Evolutionary conservation across 2,113 vertebrate species (phyloP).

Genomic region (Corvus cornix): DNA sequence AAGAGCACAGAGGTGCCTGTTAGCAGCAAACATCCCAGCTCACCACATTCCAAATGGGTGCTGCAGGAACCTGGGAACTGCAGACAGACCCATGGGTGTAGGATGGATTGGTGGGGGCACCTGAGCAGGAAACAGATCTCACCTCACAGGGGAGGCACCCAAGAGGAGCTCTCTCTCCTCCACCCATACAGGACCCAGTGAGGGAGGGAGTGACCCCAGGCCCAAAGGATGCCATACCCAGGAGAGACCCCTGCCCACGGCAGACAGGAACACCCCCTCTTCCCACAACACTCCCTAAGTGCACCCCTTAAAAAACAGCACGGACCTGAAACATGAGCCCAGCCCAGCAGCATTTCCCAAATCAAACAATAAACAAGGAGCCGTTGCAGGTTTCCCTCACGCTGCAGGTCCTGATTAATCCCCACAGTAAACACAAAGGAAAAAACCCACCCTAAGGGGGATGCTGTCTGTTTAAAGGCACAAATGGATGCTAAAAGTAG

Average conservation of each 20-base stretch:
- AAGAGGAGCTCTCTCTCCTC: neutral
- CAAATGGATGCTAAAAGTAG: neutral
- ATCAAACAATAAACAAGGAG: slow-evolving; percentile 61
- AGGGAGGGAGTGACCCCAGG: neutral
- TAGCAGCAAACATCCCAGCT: neutral
- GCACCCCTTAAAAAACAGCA: neutral
- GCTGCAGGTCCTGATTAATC: slow-evolving; percentile 58
- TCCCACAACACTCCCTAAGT: neutral
- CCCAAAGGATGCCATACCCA: neutral
- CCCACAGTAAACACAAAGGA: slow-evolving; percentile 54
- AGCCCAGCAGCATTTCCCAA: slow-evolving; percentile 23
- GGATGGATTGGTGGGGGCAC: neutral
- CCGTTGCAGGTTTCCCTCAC: slow-evolving; percentile 29
- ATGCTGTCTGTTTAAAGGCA: slow-evolving; percentile 19
- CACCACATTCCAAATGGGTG: neutral
- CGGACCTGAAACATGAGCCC: neutral
- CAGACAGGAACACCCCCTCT: neutral
- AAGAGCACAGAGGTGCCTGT: neutral
- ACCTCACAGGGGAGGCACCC: neutral
- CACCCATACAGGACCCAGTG: neutral
- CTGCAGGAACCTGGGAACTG: neutral
- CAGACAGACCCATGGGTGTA: accelerated
- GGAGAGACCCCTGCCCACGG: neutral
- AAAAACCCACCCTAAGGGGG: slow-evolving; percentile 28
- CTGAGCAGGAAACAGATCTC: neutral